phyloP scores from a whole-genome alignment of 2,888 invertebrate genomes.

The Sceliomorpha sp. region DNA sequence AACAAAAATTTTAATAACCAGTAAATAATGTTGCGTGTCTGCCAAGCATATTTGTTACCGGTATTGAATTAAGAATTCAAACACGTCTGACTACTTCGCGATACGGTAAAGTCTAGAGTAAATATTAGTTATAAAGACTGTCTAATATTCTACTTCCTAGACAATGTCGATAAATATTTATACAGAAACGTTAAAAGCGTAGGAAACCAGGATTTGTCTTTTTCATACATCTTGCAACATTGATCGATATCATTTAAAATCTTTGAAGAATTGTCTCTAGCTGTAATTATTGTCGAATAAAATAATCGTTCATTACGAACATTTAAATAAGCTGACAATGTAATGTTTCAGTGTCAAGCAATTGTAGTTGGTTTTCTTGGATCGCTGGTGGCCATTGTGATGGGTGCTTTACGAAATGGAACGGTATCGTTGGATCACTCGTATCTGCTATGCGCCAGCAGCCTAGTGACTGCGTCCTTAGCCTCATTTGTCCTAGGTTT shows the following conservation, averaged over 20 bases:
- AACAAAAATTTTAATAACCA: too few relatives aligned
- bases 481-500: slow-evolving; percentile 87
- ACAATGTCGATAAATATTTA: slow-evolving; percentile 26
- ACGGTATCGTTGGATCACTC: slow-evolving; percentile 85
- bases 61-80: slow-evolving; percentile 33
- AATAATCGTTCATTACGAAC: too few relatives aligned
- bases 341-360: slow-evolving; percentile 83
- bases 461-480: slow-evolving; percentile 87
- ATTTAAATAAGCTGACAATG: background rate
- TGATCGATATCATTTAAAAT: too few relatives aligned
- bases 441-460: slow-evolving; percentile 87
- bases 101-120: slow-evolving; percentile 31
- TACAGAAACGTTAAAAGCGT: too few relatives aligned
- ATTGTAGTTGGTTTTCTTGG: slow-evolving; percentile 88
- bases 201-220: too few relatives aligned
- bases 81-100: slow-evolving; percentile 11
- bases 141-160: slow-evolving; percentile 37
- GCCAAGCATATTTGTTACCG: slow-evolving; percentile 17
- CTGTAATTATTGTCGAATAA: background rate
- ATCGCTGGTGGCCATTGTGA: slow-evolving; percentile 85
- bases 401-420: slow-evolving; percentile 85
- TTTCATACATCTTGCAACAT: too few relatives aligned
- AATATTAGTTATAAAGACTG: slow-evolving; percentile 25
- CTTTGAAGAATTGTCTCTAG: too few relatives aligned
- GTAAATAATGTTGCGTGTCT: background rate